Percentiles rank a stretch among this genome's conserved stretches.
Conservation (phyloP, 2,797 vertebrate genomes). For the Pteronotus mesoamericanus region DNA sequence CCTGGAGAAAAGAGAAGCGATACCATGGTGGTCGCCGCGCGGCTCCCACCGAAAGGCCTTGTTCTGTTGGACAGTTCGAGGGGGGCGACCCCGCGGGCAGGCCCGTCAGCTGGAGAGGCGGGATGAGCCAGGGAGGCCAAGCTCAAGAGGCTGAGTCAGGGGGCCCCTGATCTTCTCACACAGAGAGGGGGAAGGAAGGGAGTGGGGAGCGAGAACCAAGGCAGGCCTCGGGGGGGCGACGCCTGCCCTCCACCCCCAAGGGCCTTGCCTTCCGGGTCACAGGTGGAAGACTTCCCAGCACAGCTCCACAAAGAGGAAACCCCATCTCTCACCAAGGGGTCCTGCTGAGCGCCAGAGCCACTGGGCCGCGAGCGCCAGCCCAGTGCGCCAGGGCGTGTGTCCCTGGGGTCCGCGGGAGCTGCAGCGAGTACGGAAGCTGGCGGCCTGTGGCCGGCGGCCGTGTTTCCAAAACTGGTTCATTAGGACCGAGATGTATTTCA, state of each 20-base stretch:
- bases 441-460: accelerated
- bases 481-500: not conserved
- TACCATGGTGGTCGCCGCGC: accelerated
- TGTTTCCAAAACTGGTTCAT: not conserved
- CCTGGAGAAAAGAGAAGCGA: not conserved
- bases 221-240: not conserved
- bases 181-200: accelerated
- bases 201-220: not conserved
- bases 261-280: too few relatives aligned
- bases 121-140: not conserved
- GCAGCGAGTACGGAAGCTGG: accelerated
- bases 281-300: too few relatives aligned
- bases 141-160: accelerated
- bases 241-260: not conserved
- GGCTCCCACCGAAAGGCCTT: not conserved
- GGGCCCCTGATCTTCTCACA: not conserved
- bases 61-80: not conserved
- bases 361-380: accelerated
- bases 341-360: too few relatives aligned
- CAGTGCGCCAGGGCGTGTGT: accelerated
- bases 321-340: not conserved
- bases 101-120: not conserved
- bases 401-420: not conserved
- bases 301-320: not conserved
- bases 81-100: accelerated